phyloP scores from a whole-genome alignment of 2,113 vertebrate species.

The Isurus oxyrinchus region DNA sequence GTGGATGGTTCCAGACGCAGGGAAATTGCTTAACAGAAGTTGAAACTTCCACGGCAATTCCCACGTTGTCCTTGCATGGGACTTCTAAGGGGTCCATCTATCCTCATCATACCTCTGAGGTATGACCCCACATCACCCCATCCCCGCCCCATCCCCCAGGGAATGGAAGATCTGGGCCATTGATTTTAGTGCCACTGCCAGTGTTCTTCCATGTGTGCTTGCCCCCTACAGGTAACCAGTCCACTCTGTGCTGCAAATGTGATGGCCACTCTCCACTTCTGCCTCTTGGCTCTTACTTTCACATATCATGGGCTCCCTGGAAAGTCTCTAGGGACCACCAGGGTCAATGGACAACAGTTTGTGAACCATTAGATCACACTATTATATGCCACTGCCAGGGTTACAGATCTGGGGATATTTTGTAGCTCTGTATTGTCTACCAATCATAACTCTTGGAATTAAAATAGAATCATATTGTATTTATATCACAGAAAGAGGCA shows the following conservation, averaged over 20 bases:
- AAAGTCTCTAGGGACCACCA: neutral
- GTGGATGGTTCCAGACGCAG: too few relatives aligned
- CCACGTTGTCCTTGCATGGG: too few relatives aligned
- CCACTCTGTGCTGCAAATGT: neutral
- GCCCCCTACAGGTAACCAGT: neutral
- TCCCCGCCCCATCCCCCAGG: too few relatives aligned
- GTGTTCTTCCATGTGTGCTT: neutral
- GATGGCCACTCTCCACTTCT: neutral
- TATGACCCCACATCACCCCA: too few relatives aligned
- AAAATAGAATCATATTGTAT: neutral
- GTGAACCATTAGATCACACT: too few relatives aligned
- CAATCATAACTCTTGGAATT: neutral
- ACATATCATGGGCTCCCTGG: neutral
- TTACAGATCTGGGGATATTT: neutral
- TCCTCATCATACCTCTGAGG: too few relatives aligned
- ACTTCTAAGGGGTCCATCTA: too few relatives aligned
- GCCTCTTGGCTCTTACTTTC: neutral
- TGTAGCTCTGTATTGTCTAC: neutral
- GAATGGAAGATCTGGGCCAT: too few relatives aligned
- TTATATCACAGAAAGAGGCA: neutral
- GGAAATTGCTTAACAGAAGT: too few relatives aligned
- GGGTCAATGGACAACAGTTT: too few relatives aligned
- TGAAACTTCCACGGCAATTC: too few relatives aligned
- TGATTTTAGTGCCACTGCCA: neutral
- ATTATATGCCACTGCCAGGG: neutral